Base-by-base conservation (phyloP, 2,797 vertebrate genomes). In the Tangara arthus region DNA sequence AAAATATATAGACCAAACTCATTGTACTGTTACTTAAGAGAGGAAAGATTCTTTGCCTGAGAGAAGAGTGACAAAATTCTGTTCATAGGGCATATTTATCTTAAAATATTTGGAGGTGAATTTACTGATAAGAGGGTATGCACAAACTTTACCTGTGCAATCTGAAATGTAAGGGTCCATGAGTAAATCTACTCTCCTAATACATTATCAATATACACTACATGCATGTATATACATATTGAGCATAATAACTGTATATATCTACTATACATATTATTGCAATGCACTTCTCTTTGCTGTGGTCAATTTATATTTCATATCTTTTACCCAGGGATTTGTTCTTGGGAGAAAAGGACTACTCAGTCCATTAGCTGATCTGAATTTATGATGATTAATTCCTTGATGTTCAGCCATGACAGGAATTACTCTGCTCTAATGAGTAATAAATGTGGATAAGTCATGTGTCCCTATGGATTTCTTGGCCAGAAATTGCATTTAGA, bases 351-450 rank as follows among this genome's bases (percentile, higher is more conserved):
- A 97, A 97, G 94, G 95, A 96, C 95, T 97, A 97, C 76, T 91
- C 82, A 97, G 97, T 97, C 97, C 98, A 98, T 98, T 98, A 98
- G 97, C 96, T 96, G 91, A 93, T 97, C 97, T 97, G 97, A 97
- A 98, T 98, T 97, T 98, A 98, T 97, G 96, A 97, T 97, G 97
- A 98, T 98, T 98, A 98, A 98, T 98, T 97, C 96, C 94, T 97
- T 94, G 97, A 97, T 97, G 96, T 98, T 98, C 96, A 96, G 93
- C 96, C 97, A 96, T 98, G 98, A 98, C 98, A 98, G 97, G 97
- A 98, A 98, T 98, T 98, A 98, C 98, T 98, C 95, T 98, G 76
- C 96, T 97, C 96, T 98, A 98, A 98, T 98, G 98, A 98, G 97
- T 98, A 98, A 97, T 97, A 98, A 98, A 98, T 98, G 98, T 97